phyloP scores from a whole-genome alignment of 2,113 vertebrate species.

The Lutjanus erythropterus region DNA sequence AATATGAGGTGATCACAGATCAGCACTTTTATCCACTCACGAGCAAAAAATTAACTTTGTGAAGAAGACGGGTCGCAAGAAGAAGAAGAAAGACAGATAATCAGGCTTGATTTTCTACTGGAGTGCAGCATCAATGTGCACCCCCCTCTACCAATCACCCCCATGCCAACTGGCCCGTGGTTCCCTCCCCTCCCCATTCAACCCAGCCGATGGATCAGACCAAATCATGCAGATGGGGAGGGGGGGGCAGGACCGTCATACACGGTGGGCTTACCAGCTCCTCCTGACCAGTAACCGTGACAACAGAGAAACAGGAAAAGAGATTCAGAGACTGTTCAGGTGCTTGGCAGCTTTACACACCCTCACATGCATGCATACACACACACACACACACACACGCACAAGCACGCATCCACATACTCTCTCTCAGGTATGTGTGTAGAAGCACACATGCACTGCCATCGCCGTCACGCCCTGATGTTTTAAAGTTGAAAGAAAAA shows the following conservation, averaged over 20 bases:
- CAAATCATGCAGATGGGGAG: slow-evolving; percentile 73
- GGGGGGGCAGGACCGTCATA: slow-evolving; percentile 27
- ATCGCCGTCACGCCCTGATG: background rate
- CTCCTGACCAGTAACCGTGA: slow-evolving; percentile 75
- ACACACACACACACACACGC: slow-evolving; percentile 18
- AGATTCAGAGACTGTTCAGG: slow-evolving; percentile 70
- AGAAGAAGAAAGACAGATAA: slow-evolving; percentile 21
- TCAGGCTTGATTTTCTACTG: slow-evolving; percentile 19
- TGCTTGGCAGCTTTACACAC: slow-evolving; percentile 41
- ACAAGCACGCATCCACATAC: slow-evolving; percentile 13
- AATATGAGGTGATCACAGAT: slow-evolving; percentile 28
- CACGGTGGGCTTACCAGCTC: slow-evolving; percentile 76
- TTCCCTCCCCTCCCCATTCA: slow-evolving; percentile 30
- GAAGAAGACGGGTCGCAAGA: slow-evolving; percentile 22
- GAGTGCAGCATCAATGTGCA: slow-evolving; percentile 27
- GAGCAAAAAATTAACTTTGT: slow-evolving; percentile 28
- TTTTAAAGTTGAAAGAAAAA: slow-evolving; percentile 13
- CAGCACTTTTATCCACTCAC: slow-evolving; percentile 48
- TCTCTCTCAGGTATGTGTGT: slow-evolving; percentile 57
- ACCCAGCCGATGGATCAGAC: slow-evolving; percentile 52
- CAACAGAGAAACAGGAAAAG: slow-evolving; percentile 68
- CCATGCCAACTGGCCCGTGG: slow-evolving; percentile 59
- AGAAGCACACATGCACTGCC: slow-evolving; percentile 59
- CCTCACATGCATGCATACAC: background rate
- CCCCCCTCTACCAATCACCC: slow-evolving; percentile 35